Base-by-base conservation (phyloP, 2,797 vertebrate genomes). In the Anniella stebbinsi region DNA sequence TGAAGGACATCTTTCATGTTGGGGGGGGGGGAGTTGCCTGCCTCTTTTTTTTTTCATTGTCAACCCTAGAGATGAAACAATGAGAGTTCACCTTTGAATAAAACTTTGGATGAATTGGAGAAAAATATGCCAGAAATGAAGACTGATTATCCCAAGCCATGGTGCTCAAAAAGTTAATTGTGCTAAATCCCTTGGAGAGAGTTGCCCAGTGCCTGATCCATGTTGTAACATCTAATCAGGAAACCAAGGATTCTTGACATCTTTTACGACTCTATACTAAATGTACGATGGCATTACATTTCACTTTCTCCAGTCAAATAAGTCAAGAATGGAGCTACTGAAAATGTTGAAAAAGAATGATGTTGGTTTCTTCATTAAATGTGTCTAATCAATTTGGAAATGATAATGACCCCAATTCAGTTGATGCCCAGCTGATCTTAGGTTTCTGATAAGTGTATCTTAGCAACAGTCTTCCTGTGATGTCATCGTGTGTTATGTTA, bases 311-410 rank as follows among this genome's bases (percentile, higher is more conserved):
- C 51, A 60, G 13, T 87, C 48, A 57, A 28, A 76, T 57, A 87
- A 87, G 85, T 9, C 38, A 63, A 77, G 60, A 63, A 17, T 33
- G 38, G 33, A 89, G 17, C 36, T 84, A 72, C 36, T 87, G 75
- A 36, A 73, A 72, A 45, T 36, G 41, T 51, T 73, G 7, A 28
- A 76, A 83, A 28, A 30, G n/a, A 69, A 84, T n/a, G 12, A 69
- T 76, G 73, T 60, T 82, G 80, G 72, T 36, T 83, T 36, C 77
- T 86, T 70, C 41, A 80, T 80, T 83, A 89, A 77, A 36, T 84
- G 57, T 83, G 17, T 75, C 12, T 81, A 87, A 81, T 51, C 89
- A 89, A n/a, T 80, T 75, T 73, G 82, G 76, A 83, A 87, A 90
- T 77, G 23, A 84, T 89, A 48, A 84, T 66, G 70, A 83, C 41